Conservation (phyloP, 2,797 vertebrate genomes). For the Neopelma chrysocephalum region DNA sequence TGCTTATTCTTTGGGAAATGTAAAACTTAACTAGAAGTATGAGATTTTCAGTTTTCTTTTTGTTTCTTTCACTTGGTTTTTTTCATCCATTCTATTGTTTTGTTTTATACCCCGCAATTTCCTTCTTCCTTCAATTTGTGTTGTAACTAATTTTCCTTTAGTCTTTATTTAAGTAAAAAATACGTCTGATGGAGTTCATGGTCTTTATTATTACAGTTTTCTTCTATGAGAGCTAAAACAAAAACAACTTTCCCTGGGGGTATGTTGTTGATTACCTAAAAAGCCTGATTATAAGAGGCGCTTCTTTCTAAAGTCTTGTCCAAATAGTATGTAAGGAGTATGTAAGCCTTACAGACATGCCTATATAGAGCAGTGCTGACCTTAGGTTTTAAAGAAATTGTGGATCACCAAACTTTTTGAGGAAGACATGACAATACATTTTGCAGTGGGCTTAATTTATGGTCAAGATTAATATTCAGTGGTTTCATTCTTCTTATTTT, state of each 20-base stretch:
- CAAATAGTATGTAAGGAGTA: background rate
- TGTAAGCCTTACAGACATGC: background rate
- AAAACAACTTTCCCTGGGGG: background rate
- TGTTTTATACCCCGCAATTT: background rate
- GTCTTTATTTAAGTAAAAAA: background rate
- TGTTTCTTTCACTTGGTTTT: background rate
- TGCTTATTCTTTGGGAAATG: background rate
- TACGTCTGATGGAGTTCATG: background rate
- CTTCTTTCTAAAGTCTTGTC: background rate
- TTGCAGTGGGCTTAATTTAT: background rate
- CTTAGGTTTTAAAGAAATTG: background rate
- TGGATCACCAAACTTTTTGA: background rate
- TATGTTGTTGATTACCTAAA: background rate
- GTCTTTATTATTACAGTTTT: background rate
- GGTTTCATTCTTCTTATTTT: background rate
- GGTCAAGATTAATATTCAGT: background rate
- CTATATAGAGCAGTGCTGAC: background rate
- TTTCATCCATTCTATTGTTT: background rate
- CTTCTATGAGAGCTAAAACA: background rate
- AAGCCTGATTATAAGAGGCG: background rate
- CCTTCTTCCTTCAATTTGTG: background rate
- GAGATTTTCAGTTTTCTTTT: background rate
- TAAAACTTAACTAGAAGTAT: background rate
- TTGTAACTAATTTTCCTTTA: background rate
- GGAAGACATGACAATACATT: rapidly evolving